Percentiles rank a stretch among this genome's conserved stretches.
phyloP scores from a whole-genome alignment of 1,140 invertebrate species.

The Pseudomyrmex cubaensis region DNA sequence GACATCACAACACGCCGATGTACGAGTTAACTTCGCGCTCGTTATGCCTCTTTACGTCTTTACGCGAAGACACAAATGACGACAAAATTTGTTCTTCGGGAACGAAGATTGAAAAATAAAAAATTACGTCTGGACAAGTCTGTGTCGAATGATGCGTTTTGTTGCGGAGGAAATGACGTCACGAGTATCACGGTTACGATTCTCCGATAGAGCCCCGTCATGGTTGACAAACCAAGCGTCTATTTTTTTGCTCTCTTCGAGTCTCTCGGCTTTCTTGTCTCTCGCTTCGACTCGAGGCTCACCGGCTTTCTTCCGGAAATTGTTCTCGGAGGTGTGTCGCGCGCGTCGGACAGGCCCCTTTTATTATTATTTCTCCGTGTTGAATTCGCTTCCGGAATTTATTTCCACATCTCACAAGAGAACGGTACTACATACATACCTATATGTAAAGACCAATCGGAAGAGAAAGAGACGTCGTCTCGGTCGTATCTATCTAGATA shows the following conservation, averaged over 20 bases:
- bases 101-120: neutral
- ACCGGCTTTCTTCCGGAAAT: slow-evolving; percentile 47
- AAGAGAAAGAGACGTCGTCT: slow-evolving; percentile 14
- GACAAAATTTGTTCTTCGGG: neutral
- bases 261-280: slow-evolving; percentile 71
- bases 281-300: slow-evolving; percentile 57
- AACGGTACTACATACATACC: neutral
- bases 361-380: neutral
- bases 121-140: slow-evolving; percentile 24
- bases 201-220: slow-evolving; percentile 73
- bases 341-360: too few species aligned
- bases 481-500: slow-evolving; percentile 39
- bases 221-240: slow-evolving; percentile 83
- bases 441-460: neutral
- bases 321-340: slow-evolving; percentile 21
- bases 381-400: slow-evolving; percentile 8
- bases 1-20: too few species aligned
- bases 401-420: neutral
- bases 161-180: slow-evolving; percentile 81
- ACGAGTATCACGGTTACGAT: slow-evolving; percentile 78
- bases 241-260: slow-evolving; percentile 71
- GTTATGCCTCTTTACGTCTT: too few species aligned
- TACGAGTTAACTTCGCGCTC: too few species aligned
- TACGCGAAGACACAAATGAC: too few species aligned
- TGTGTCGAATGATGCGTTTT: slow-evolving; percentile 55